Evolutionary conservation across 2,888 invertebrate genomes (phyloP), one percentile per base, ranked within the genome.

Genomic region (Ceramica pisi): DNA sequence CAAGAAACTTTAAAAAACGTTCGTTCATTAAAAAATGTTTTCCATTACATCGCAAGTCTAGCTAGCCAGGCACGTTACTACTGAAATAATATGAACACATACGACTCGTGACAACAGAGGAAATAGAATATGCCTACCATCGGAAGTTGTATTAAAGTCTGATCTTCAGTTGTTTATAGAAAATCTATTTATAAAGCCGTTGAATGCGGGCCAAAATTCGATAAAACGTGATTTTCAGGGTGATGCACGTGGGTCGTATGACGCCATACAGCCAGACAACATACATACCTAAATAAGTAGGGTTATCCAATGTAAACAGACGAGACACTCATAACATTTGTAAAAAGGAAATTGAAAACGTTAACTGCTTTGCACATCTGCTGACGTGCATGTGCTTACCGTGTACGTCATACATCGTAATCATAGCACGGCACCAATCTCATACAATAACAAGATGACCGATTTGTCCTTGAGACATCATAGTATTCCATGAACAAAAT

Each of bases 171-270:
- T 89, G 88, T 89, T 90, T 90, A 90, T 89, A 87, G 88, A 76
- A 68, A 67, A 69, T 82, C 78, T 90, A 88, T 90, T 90, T 86
- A 79, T 86, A 89, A 80, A 84, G 23, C 44, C 71, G 77, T 91
- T 92, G 92, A 92, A 90, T 86, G 81, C 82, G 90, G 87, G 94
- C 94, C 94, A 94, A 92, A 90, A 88, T 90, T 91, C 86, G 84
- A 92, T 93, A 92, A 93, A 94, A 92, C 90, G 89, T 92, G 89
- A 92, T 92, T 90, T 91, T 91, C 88, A 87, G 87, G 86, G 87
- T 86, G 85, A 89, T 86, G 85, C 90, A 91, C 92, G 92, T 93
- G 92, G 92, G 92, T 66, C 44, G 90, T 55, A 85, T 88, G 88
- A 89, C 90, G 91, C 83, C 86, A 87, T 68, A 76, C 78, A 67